Evolutionary conservation across 2,797 vertebrate species (phyloP).

Genomic region (Hypotaenidia okinawae): DNA sequence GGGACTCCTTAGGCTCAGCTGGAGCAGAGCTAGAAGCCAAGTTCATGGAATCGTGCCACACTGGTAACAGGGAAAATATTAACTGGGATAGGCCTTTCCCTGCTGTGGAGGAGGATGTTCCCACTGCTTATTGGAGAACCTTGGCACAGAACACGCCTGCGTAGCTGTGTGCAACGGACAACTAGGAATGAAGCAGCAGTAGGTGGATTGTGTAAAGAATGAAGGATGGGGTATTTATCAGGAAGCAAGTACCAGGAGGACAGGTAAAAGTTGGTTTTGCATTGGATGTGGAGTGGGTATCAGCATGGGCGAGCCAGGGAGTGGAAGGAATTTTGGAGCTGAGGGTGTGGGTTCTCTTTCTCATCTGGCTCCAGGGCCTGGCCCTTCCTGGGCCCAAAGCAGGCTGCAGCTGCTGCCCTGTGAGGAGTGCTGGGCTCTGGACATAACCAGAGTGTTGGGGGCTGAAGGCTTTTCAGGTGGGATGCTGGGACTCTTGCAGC

Average conservation of each 20-base stretch:
- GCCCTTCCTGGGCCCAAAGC: neutral
- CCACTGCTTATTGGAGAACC: neutral
- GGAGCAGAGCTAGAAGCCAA: neutral
- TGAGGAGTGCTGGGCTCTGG: neutral
- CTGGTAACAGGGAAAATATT: accelerated
- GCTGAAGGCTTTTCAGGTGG: neutral
- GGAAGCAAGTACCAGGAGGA: neutral
- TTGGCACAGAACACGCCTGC: neutral
- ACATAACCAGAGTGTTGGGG: neutral
- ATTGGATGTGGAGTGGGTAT: neutral
- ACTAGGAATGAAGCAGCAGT: neutral
- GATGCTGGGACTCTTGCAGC: neutral
- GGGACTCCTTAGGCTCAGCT: neutral
- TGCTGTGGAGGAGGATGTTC: neutral
- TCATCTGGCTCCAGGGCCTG: neutral
- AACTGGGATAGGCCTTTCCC: neutral
- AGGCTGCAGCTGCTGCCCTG: neutral
- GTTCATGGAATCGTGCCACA: accelerated
- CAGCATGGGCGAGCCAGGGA: neutral
- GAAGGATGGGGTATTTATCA: neutral
- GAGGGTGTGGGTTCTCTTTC: neutral
- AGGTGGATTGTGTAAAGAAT: neutral
- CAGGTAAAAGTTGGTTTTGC: neutral
- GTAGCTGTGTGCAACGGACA: neutral
- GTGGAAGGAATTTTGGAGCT: neutral